Conservation (phyloP, 2,113 vertebrate genomes). For the Rutilus rutilus region DNA sequence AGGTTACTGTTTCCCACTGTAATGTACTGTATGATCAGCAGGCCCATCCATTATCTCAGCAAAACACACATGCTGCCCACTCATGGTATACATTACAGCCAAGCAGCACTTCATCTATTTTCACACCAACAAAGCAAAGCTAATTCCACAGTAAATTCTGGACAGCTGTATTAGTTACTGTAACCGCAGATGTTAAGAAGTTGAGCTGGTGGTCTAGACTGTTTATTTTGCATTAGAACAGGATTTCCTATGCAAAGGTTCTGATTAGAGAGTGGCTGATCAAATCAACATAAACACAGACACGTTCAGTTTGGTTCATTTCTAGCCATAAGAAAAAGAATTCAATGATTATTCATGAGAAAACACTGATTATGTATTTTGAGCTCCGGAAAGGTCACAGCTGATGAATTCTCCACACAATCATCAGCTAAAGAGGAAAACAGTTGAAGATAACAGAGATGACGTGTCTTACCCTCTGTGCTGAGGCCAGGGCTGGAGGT, state of each 20-base stretch:
- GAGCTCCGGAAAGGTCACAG: background rate
- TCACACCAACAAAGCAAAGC: background rate
- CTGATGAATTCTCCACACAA: background rate
- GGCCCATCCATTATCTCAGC: background rate
- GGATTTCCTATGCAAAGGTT: background rate
- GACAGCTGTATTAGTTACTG: background rate
- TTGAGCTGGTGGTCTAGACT: background rate
- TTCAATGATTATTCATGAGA: background rate
- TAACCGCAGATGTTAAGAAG: background rate
- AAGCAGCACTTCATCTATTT: background rate
- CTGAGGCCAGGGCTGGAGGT: conserved; percentile 99
- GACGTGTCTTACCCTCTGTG: conserved; percentile 88
- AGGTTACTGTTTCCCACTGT: background rate
- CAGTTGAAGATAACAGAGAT: background rate
- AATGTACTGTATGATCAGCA: background rate
- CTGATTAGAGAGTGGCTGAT: background rate
- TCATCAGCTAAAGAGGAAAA: background rate
- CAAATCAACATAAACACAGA: background rate
- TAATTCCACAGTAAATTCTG: background rate
- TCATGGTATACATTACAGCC: background rate
- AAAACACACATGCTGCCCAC: background rate
- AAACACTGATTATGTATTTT: background rate
- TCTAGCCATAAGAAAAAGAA: background rate
- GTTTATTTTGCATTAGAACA: background rate
- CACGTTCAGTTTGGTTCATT: background rate